Percentiles rank a stretch among this genome's conserved stretches.
These are phyloP conservation scores for Dufourea novaeangliae DNA, from an alignment of 1,140 invertebrate genomes.

Conservation along the genomic window DNA sequence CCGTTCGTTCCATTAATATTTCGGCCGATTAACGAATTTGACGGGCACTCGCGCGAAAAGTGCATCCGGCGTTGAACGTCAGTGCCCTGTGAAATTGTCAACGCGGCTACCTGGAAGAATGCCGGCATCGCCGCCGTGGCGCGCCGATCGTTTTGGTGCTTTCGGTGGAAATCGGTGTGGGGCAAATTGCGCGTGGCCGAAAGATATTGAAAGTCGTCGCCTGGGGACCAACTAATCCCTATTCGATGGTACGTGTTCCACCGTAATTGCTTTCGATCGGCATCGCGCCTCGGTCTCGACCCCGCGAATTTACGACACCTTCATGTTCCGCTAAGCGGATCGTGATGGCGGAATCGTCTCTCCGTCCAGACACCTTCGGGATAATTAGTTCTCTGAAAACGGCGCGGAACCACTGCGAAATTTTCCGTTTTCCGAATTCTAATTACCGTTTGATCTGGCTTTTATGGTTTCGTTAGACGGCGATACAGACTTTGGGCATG, in stretches of 20 bases:
- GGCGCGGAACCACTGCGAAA: neutral
- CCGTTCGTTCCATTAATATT: conserved; percentile 49
- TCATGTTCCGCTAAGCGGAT: conserved; percentile 46
- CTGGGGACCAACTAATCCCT: conserved; percentile 60
- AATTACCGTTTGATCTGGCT: neutral
- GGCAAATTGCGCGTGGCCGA: conserved; percentile 24
- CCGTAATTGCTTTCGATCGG: conserved; percentile 63
- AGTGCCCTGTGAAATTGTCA: neutral
- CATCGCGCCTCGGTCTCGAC: conserved; percentile 48
- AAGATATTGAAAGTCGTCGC: conserved; percentile 61
- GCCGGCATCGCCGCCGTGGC: no score
- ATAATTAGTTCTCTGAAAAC: conserved; percentile 22
- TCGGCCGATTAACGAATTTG: conserved; percentile 27
- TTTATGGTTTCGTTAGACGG: neutral
- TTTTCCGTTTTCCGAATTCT: conserved; percentile 8
- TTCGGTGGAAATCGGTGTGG: conserved; percentile 15
- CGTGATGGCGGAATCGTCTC: neutral
- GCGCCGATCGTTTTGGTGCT: no score
- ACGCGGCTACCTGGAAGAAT: neutral
- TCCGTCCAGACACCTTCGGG: neutral
- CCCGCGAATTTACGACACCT: conserved; percentile 57
- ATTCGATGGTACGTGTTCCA: conserved; percentile 58
- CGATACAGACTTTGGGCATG: no score
- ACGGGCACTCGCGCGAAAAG: conserved; percentile 25
- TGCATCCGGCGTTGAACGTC: neutral